These are phyloP conservation scores for Sminthurides bifidus DNA, from an alignment of 1,140 invertebrate species.

Conservation along the genomic window DNA sequence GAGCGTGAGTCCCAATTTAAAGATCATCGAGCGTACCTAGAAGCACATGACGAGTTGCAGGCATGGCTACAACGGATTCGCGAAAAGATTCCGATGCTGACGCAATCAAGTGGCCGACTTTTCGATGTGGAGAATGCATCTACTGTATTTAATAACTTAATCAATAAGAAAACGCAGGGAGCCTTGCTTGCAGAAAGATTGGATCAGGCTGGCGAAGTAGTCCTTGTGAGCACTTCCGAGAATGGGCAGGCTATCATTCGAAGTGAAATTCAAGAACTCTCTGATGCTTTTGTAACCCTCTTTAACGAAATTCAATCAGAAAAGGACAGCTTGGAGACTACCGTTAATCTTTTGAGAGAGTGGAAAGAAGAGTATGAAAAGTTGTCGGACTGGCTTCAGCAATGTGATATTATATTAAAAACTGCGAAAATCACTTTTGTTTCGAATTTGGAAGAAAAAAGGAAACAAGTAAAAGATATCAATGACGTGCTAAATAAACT, in stretches of 20 bases:
- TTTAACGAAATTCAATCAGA: constrained; percentile 76
- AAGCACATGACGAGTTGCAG: constrained; percentile 74
- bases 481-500: constrained; percentile 60
- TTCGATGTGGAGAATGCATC: constrained; percentile 70
- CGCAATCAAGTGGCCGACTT: constrained; percentile 72
- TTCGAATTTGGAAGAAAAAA: constrained; percentile 69
- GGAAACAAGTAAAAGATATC: constrained; percentile 55
- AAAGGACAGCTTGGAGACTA: constrained; percentile 68
- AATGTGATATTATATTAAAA: constrained; percentile 81
- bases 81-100: constrained; percentile 76
- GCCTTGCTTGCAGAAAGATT: constrained; percentile 74
- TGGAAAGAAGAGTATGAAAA: constrained; percentile 87
- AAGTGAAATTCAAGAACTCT: constrained; percentile 69
- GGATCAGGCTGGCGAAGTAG: constrained; percentile 70
- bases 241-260: constrained; percentile 66
- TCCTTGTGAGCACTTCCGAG: constrained; percentile 64
- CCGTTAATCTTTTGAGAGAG: constrained; percentile 69
- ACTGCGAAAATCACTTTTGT: constrained; percentile 75
- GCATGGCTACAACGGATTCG: constrained; percentile 70
- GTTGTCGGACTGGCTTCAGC: constrained; percentile 83
- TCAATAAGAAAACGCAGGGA: constrained; percentile 83
- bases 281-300: constrained; percentile 68
- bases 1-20: constrained; percentile 75
- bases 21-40: constrained; percentile 75
- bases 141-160: constrained; percentile 64